Evolutionary conservation across 2,797 vertebrate genomes (phyloP).

Genomic region (Thripadectes ignobilis): DNA sequence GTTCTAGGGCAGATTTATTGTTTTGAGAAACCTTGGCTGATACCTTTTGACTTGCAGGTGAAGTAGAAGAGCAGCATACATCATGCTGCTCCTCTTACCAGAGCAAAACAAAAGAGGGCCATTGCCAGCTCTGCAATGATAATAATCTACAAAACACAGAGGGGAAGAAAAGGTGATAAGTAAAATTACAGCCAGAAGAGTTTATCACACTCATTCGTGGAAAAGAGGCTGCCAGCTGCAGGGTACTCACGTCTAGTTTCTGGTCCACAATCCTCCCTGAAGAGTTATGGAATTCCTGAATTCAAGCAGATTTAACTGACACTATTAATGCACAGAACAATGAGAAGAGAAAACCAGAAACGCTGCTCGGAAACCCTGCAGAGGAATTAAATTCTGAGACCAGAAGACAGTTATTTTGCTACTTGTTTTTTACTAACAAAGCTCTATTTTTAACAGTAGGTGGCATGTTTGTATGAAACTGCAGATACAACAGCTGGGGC

Average conservation of each 20-base stretch:
- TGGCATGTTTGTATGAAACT: background rate
- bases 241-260: background rate
- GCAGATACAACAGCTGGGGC: background rate
- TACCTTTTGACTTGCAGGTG: background rate
- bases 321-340: background rate
- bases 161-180: background rate
- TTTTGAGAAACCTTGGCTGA: background rate
- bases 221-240: background rate
- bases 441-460: background rate
- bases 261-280: background rate
- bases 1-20: background rate
- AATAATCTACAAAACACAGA: background rate
- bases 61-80: background rate
- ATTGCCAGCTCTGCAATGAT: background rate
- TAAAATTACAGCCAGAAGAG: background rate
- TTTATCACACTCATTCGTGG: background rate
- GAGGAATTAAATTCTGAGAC: background rate
- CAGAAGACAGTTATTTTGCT: background rate
- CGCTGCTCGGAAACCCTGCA: background rate
- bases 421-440: background rate
- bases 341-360: background rate
- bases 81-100: background rate
- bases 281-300: background rate
- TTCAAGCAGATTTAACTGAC: background rate
- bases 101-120: background rate